Evolutionary conservation across 35 echinoderm and acorn worm species (phyloP).

Genomic region (Stichopus chloronotus): DNA sequence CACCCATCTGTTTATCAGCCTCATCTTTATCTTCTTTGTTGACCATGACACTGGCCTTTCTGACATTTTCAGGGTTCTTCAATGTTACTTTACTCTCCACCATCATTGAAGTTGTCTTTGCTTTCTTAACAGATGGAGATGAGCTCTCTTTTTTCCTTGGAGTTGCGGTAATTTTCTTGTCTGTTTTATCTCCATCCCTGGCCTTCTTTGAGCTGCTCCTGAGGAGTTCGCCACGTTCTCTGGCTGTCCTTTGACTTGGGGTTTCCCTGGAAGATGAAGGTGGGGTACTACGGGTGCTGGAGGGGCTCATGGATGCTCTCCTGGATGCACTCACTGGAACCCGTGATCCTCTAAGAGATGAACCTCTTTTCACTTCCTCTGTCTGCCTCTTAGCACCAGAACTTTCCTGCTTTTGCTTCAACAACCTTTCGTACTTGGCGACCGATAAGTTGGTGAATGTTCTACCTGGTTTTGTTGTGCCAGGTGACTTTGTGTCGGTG

Average conservation of each 20-base stretch:
- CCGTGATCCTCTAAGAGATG: background rate
- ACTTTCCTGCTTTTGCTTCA: background rate
- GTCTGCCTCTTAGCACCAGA: slow-evolving; percentile 17
- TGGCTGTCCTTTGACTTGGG: background rate
- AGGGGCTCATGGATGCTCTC: slow-evolving; percentile 29
- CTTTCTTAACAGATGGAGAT: background rate
- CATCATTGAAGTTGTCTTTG: background rate
- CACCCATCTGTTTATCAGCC: background rate
- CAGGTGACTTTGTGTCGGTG: background rate
- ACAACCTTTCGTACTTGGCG: background rate
- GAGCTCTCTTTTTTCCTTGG: background rate
- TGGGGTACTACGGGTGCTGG: slow-evolving; percentile 10
- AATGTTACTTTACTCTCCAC: background rate
- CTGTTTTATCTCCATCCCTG: background rate
- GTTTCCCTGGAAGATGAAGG: slow-evolving; percentile 7
- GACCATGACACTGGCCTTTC: background rate
- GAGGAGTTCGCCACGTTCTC: background rate
- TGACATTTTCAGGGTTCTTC: no score
- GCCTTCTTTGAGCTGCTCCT: background rate
- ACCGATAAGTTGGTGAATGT: slow-evolving; percentile 13
- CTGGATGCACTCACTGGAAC: slow-evolving; percentile 7
- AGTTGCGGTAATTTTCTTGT: background rate
- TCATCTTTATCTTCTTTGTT: background rate
- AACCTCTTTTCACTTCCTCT: background rate
- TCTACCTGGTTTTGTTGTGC: background rate